phyloP scores from a whole-genome alignment of 2,113 vertebrate species.

The Trogon melanurus region DNA sequence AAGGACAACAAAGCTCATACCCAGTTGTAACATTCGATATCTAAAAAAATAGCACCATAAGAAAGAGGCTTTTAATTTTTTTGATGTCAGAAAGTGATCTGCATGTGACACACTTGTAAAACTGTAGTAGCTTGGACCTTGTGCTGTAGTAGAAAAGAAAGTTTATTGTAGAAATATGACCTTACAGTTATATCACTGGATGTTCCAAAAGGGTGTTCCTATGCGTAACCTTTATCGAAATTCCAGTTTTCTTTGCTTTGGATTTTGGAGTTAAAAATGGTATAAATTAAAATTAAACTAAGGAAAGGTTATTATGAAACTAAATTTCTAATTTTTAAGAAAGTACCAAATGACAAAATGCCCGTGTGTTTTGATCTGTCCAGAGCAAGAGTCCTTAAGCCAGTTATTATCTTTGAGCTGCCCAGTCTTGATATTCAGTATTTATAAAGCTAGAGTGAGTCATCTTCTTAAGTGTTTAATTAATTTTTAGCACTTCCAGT shows the following conservation, averaged over 20 bases:
- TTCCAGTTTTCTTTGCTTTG: background rate
- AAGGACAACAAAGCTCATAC: background rate
- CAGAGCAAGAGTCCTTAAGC: background rate
- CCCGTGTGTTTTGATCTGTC: background rate
- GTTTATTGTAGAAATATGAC: background rate
- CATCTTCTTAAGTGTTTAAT: background rate
- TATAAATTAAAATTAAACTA: background rate
- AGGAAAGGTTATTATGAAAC: background rate
- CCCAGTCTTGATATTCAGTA: background rate
- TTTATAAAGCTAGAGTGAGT: background rate
- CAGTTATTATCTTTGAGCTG: background rate
- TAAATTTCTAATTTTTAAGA: background rate
- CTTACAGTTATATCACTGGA: accelerated
- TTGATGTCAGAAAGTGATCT: background rate
- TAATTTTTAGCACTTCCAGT: background rate
- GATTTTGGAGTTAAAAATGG: background rate
- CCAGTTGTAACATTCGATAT: background rate
- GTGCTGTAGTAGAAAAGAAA: background rate
- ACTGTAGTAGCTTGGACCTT: background rate
- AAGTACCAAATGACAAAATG: background rate
- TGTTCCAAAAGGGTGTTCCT: background rate
- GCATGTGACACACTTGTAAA: background rate
- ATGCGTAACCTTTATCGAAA: background rate
- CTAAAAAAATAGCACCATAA: background rate
- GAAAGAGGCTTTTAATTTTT: background rate